phyloP scores from a whole-genome alignment of 2,797 vertebrate genomes.

The Acrossocheilus fasciatus region DNA sequence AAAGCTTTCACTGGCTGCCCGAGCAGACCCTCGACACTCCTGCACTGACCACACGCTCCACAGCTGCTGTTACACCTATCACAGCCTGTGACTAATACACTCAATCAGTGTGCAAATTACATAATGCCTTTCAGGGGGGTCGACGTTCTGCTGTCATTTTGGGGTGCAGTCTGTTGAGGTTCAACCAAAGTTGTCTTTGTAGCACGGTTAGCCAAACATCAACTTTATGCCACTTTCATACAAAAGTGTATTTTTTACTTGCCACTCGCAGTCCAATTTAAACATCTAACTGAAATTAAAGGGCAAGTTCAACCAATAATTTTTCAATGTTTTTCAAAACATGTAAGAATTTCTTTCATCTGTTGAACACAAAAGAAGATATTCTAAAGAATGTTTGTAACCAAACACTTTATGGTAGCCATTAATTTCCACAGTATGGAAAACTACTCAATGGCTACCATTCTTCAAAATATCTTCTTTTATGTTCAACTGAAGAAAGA shows the following conservation, averaged over 20 bases:
- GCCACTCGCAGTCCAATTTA: neutral
- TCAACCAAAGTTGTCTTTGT: slow-evolving; percentile 3
- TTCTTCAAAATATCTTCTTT: neutral
- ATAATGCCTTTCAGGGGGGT: neutral
- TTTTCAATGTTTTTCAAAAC: neutral
- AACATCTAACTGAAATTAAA: neutral
- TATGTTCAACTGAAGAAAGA: neutral
- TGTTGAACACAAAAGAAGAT: too few relatives aligned
- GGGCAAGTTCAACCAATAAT: too few relatives aligned
- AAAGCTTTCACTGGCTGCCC: slow-evolving; percentile 82
- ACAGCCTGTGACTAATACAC: slow-evolving; percentile 29
- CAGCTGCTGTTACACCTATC: slow-evolving; percentile 41
- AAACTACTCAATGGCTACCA: neutral
- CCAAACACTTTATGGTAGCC: too few relatives aligned
- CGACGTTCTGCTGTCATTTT: neutral
- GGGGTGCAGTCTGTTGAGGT: neutral
- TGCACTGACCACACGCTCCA: slow-evolving; percentile 37
- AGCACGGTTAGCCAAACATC: neutral
- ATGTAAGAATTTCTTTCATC: neutral
- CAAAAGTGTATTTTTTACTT: neutral
- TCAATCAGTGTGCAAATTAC: slow-evolving; percentile 27
- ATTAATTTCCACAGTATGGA: too few relatives aligned
- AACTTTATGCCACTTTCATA: neutral
- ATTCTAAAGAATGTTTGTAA: too few relatives aligned
- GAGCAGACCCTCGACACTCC: slow-evolving; percentile 25